Conservation (phyloP, 2,797 vertebrate species). For the Carapus acus region DNA sequence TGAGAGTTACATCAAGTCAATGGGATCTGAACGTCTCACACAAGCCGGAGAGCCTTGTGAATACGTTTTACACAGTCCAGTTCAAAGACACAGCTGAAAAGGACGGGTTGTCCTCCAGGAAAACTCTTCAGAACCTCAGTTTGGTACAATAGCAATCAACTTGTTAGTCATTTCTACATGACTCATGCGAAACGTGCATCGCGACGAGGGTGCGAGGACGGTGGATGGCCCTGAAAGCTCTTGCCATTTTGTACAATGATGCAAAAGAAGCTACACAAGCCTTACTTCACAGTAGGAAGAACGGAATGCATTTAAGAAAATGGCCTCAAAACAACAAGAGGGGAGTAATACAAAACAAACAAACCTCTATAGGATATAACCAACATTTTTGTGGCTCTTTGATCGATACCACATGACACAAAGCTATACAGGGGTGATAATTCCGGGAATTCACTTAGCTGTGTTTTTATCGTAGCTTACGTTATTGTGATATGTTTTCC, state of each 20-base stretch:
- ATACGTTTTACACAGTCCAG: background rate
- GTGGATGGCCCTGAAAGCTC: slow-evolving; percentile 19
- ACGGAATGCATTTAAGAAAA: slow-evolving; percentile 19
- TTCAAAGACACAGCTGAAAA: background rate
- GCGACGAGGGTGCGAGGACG: slow-evolving; percentile 34
- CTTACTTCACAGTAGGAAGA: slow-evolving; percentile 38
- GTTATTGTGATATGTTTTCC: background rate
- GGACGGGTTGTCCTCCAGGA: background rate
- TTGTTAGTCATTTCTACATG: slow-evolving; percentile 39
- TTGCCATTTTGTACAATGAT: slow-evolving; percentile 36
- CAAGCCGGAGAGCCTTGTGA: slow-evolving; percentile 7
- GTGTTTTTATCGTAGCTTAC: background rate
- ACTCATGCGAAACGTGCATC: slow-evolving; percentile 65
- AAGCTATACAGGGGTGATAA: too few relatives aligned
- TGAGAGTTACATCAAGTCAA: slow-evolving; percentile 13
- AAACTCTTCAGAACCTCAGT: slow-evolving; percentile 3
- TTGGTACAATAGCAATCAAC: slow-evolving; percentile 22
- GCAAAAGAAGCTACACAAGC: slow-evolving; percentile 28
- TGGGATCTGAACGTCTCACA: background rate
- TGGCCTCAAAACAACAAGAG: slow-evolving; percentile 4
- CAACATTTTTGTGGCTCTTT: too few relatives aligned
- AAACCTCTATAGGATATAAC: too few relatives aligned
- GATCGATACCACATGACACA: too few relatives aligned
- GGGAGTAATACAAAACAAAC: too few relatives aligned
- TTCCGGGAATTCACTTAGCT: background rate